phyloP scores from a whole-genome alignment of 2,113 vertebrate species.

The Pterocles burchelli region DNA sequence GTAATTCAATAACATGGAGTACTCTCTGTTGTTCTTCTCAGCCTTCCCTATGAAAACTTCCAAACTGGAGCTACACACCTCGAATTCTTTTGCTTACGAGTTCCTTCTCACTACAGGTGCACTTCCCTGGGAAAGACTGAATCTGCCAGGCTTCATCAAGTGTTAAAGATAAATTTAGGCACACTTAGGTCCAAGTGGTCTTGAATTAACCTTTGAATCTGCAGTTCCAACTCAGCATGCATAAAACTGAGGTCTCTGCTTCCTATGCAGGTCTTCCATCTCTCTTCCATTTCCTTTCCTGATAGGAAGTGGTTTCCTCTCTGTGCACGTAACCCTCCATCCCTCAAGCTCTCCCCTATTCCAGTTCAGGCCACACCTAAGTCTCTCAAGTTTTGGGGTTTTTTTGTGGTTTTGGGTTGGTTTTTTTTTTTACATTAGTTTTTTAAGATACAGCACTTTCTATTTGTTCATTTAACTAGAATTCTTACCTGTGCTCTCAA shows the following conservation, averaged over 20 bases:
- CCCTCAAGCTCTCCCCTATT: neutral
- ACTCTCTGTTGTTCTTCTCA: neutral
- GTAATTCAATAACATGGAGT: neutral
- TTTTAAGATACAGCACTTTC: neutral
- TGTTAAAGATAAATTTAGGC: neutral
- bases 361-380: neutral
- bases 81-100: neutral
- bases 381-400: neutral
- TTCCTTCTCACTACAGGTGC: neutral
- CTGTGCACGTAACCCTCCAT: neutral
- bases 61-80: neutral
- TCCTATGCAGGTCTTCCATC: neutral
- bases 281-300: neutral
- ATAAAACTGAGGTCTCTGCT: neutral
- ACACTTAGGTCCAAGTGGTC: neutral
- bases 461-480: neutral
- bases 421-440: neutral
- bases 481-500: neutral
- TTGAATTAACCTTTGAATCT: neutral
- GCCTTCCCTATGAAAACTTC: neutral
- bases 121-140: neutral
- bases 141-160: neutral
- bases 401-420: neutral
- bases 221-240: neutral
- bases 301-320: neutral